phyloP scores from a whole-genome alignment of 2,888 invertebrate genomes.

The Pachydiplax longipennis region DNA sequence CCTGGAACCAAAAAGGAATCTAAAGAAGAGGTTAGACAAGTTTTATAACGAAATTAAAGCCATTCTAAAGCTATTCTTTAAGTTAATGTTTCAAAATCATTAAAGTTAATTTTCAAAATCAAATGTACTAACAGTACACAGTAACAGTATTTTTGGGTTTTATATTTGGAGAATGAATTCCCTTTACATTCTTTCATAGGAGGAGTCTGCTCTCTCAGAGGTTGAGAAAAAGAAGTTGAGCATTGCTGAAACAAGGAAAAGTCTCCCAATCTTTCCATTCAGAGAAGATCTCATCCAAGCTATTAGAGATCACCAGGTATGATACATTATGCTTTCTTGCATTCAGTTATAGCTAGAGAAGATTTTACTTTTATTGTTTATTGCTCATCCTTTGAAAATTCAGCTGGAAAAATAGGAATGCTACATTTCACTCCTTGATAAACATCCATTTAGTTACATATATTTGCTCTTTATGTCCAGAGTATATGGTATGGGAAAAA shows the following conservation, averaged over 20 bases:
- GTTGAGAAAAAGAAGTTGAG: constrained; percentile 76
- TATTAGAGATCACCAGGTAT: constrained; percentile 83
- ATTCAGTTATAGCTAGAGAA: constrained; percentile 40
- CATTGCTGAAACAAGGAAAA: constrained; percentile 90
- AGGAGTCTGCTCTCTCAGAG: constrained; percentile 71
- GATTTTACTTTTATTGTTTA: not conserved
- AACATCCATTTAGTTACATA: too few species aligned
- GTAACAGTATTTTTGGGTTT: not conserved
- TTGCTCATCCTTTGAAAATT: not conserved
- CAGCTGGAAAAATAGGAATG: not conserved
- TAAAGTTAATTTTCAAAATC: too few species aligned
- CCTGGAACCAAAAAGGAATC: constrained; percentile 68
- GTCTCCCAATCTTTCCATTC: constrained; percentile 94
- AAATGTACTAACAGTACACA: not conserved
- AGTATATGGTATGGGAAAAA: too few species aligned
- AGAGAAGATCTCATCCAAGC: constrained; percentile 88
- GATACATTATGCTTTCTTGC: constrained; percentile 53
- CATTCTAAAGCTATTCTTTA: not conserved
- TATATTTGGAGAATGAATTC: not conserved
- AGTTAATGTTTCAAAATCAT: not conserved
- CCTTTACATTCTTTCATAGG: constrained; percentile 50
- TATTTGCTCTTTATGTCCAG: too few species aligned
- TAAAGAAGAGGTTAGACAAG: constrained; percentile 51
- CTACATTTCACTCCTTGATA: too few species aligned
- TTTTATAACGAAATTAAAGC: not conserved